Percentiles rank a stretch among this genome's conserved stretches.
These are phyloP conservation scores for Marcusenius ussheri DNA, from an alignment of 2,113 vertebrate species.

Conservation along the genomic window DNA sequence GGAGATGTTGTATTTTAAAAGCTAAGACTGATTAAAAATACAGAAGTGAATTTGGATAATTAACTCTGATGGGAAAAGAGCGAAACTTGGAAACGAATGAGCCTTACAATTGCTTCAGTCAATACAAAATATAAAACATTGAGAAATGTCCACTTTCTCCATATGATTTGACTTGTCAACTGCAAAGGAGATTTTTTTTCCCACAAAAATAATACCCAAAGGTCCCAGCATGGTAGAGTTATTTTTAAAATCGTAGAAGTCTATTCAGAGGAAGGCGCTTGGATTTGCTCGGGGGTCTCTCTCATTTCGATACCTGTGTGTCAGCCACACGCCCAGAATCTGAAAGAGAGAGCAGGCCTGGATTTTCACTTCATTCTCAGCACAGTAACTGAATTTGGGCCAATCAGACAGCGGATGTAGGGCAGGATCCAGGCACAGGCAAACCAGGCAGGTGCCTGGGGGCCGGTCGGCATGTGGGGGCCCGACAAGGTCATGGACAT, in stretches of 20 bases:
- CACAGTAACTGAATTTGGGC: background rate
- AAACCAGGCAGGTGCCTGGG: background rate
- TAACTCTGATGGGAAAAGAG: background rate
- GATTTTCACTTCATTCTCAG: background rate
- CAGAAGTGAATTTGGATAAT: background rate
- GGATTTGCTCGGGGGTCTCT: conserved; percentile 88
- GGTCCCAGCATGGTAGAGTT: background rate
- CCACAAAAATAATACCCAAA: background rate
- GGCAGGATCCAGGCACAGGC: background rate
- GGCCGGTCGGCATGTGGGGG: background rate
- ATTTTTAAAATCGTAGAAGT: background rate
- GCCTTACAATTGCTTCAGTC: background rate
- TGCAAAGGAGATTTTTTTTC: background rate
- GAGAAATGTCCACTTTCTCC: background rate
- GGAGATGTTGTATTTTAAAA: background rate
- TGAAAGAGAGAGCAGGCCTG: conserved; percentile 47
- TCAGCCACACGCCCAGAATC: conserved; percentile 92
- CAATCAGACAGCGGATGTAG: background rate
- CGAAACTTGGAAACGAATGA: background rate
- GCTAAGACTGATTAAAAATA: background rate
- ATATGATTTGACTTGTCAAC: conserved; percentile 6
- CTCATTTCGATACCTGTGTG: conserved; percentile 86
- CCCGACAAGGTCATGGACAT: background rate
- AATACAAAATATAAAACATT: background rate
- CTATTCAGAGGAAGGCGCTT: conserved; percentile 81